A percentile compares a stretch with the other conserved stretches of the same genome.
phyloP scores from a whole-genome alignment of 2,888 invertebrate species.

The Sepiola atlantica region DNA sequence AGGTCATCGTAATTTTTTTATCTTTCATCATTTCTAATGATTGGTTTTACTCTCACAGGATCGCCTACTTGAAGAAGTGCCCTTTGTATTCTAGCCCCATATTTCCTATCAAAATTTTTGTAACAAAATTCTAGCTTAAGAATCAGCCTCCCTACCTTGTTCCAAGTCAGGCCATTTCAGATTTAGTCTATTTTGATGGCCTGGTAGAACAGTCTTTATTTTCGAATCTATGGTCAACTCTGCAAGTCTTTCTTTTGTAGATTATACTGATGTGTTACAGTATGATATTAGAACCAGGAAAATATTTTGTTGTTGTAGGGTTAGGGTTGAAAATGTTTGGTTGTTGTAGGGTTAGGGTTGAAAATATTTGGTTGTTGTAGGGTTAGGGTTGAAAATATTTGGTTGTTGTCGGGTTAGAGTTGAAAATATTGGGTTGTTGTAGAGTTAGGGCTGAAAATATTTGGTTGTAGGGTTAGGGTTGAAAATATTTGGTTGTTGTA shows the following conservation, averaged over 20 bases:
- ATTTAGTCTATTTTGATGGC: too few species aligned
- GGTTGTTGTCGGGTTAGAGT: too few species aligned
- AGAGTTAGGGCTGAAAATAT: too few species aligned
- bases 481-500: too few species aligned
- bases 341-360: too few species aligned
- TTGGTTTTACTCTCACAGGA: background rate
- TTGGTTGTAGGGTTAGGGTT: too few species aligned
- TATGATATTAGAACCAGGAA: background rate
- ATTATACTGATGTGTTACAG: background rate
- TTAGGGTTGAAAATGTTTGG: too few species aligned
- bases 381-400: too few species aligned
- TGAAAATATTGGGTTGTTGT: too few species aligned
- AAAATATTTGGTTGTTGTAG: too few species aligned
- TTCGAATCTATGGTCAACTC: background rate
- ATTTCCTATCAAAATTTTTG: background rate
- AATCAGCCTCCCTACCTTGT: background rate
- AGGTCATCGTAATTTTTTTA: background rate
- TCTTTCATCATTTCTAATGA: background rate
- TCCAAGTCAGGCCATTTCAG: too few species aligned
- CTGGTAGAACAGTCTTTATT: background rate
- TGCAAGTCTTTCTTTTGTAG: background rate
- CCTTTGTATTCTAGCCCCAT: background rate
- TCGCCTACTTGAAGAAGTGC: background rate
- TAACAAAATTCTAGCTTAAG: background rate
- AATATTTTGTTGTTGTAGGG: too few species aligned